Base-by-base conservation (phyloP, 2,888 invertebrate genomes). In the Lithodes maja region DNA sequence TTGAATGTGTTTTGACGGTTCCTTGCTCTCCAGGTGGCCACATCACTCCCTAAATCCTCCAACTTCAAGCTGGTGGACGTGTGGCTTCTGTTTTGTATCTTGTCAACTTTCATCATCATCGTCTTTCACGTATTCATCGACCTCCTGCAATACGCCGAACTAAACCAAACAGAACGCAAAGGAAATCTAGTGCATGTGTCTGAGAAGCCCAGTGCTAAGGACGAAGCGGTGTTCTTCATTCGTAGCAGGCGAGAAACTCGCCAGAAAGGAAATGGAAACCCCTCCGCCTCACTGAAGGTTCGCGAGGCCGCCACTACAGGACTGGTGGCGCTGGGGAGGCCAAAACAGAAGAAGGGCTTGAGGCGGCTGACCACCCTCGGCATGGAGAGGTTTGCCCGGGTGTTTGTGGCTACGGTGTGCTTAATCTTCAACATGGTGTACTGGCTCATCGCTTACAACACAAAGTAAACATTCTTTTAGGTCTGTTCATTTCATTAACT, bases 61-160 rank as follows among this genome's bases (percentile, higher is more conserved):
- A 71, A 84, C 74, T 84, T 84, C 84, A 84, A 84, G 77, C 77
- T 84, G 12, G 84, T 84, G 15, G 84, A 84, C 61, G 79, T 80
- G 53, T 80, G 79, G 79, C 79, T 80, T 5, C 55, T 80, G 7
- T 80, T 80, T 17, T 80, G 84, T 50, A 84, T 84, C 75, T 75
- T 15, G 12, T 77, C 77, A 49, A 84, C 53, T 15, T 84, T 84
- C 77, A 17, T 84, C 33, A 84, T 84, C 55, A 84, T 84, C 77
- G 61, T 84, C 12, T 84, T 84, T 53, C 84, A 84, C 77, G 49
- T 77, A 33, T 15, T 84, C 54, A 84, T 84, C 33, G 84, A 84
- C 71, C 71, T 83, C 83, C 83, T 83, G n/a, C 83, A 71, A 52
- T 69, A 7, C 17, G 83, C 69, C 53, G 71, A 69, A 52, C 49